phyloP scores from a whole-genome alignment of 2,888 invertebrate species.

The Caenorhabditis uteleia region DNA sequence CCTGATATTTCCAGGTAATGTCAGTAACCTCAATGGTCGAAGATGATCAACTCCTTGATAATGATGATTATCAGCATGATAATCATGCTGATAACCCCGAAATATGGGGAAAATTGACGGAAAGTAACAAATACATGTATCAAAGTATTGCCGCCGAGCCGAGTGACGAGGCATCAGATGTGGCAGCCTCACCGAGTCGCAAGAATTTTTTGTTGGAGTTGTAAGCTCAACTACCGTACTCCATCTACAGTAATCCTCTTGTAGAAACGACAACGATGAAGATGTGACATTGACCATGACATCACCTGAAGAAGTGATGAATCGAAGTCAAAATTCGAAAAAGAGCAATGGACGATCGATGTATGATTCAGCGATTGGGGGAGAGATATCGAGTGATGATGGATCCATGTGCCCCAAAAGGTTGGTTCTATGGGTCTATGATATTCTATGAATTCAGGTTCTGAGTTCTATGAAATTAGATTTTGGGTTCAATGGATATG shows the following conservation, averaged over 20 bases:
- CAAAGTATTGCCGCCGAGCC: constrained; percentile 49
- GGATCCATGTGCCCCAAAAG: constrained; percentile 40
- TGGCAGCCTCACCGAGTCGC: constrained; percentile 11
- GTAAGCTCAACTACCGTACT: not conserved
- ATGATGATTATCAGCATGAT: constrained; percentile 15
- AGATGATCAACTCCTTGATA: constrained; percentile 24
- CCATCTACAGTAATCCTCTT: too few species aligned
- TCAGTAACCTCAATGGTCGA: constrained; percentile 40
- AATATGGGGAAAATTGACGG: constrained; percentile 42
- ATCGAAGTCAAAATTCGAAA: constrained; percentile 39
- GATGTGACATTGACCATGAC: constrained; percentile 13
- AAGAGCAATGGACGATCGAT: constrained; percentile 43
- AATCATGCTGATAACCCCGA: constrained; percentile 19
- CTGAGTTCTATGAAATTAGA: too few species aligned
- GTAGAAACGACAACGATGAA: constrained; percentile 9
- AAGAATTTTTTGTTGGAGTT: constrained; percentile 1
- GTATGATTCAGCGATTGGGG: constrained; percentile 61
- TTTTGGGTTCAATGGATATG: too few species aligned
- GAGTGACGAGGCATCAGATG: constrained; percentile 23
- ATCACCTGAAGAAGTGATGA: constrained; percentile 18
- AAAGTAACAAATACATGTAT: constrained; percentile 58
- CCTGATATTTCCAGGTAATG: constrained; percentile 27
- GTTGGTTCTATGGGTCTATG: too few species aligned
- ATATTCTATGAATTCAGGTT: too few species aligned
- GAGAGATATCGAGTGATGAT: constrained; percentile 54